phyloP scores from a whole-genome alignment of 2,113 vertebrate genomes.

The Phylloscopus trochilus region DNA sequence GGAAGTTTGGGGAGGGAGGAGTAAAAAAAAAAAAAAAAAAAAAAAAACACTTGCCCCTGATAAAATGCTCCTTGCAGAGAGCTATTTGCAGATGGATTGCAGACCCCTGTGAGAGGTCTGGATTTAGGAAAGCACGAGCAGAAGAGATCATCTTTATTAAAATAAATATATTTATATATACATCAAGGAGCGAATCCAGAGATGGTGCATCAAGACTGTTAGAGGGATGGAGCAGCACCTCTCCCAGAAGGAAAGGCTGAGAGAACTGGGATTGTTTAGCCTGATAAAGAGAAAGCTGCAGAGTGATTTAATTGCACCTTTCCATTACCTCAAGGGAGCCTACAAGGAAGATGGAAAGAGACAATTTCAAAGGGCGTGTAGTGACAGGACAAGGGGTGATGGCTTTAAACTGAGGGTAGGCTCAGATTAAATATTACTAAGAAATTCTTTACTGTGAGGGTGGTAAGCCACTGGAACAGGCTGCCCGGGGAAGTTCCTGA shows the following conservation, averaged over 20 bases:
- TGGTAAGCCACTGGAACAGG: neutral
- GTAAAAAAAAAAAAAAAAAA: neutral
- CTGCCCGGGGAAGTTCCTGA: rapidly evolving
- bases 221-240: neutral
- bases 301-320: neutral
- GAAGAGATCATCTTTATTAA: too few species aligned
- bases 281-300: neutral
- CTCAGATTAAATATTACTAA: too few species aligned
- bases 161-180: neutral
- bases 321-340: neutral
- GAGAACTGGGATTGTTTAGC: neutral
- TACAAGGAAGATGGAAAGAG: neutral
- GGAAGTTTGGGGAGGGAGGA: rapidly evolving
- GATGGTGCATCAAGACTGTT: neutral
- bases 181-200: neutral
- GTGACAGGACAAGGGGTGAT: neutral
- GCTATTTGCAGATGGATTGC: rapidly evolving
- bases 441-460: neutral
- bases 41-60: neutral
- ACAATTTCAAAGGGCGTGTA: neutral
- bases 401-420: neutral
- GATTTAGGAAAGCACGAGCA: neutral
- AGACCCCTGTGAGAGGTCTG: neutral
- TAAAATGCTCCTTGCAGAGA: neutral
- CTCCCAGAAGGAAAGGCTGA: neutral